Conservation (phyloP, 2,888 invertebrate species). For the Nemurella pictetii region DNA sequence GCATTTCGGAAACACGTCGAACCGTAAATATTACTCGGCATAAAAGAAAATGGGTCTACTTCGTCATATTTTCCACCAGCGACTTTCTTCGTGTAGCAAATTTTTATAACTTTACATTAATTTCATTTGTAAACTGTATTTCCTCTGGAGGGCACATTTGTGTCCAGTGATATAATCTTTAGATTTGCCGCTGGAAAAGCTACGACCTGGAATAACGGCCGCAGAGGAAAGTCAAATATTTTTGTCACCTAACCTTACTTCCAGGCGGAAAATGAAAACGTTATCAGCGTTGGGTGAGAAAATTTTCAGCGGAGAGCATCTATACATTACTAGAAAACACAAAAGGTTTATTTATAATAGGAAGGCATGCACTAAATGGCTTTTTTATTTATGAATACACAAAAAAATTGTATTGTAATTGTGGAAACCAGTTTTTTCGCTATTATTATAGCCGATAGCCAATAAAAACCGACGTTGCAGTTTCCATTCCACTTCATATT, state of each 20-base stretch:
- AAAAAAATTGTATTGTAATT: no score
- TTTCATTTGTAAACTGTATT: not conserved
- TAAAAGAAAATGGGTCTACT: slow-evolving; percentile 9
- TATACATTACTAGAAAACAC: no score
- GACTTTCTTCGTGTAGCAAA: not conserved
- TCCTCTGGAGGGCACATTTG: not conserved
- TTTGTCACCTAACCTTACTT: not conserved
- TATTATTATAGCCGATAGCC: no score
- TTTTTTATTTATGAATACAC: no score
- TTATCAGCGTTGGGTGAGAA: no score
- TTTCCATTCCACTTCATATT: no score
- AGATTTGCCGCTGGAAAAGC: not conserved
- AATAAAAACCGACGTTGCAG: no score
- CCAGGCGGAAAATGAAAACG: no score
- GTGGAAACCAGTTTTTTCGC: no score
- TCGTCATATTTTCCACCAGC: not conserved
- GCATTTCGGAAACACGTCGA: slow-evolving; percentile 19
- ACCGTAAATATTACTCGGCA: slow-evolving; percentile 4
- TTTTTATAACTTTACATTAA: not conserved
- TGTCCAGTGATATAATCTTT: not conserved
- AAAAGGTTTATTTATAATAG: no score
- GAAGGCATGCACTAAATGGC: no score
- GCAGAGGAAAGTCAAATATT: not conserved
- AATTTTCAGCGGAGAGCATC: no score
- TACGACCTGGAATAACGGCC: not conserved